Percentiles rank a stretch among this genome's conserved stretches.
phyloP scores from a whole-genome alignment of 2,113 vertebrate species.

The Barbus barbus region DNA sequence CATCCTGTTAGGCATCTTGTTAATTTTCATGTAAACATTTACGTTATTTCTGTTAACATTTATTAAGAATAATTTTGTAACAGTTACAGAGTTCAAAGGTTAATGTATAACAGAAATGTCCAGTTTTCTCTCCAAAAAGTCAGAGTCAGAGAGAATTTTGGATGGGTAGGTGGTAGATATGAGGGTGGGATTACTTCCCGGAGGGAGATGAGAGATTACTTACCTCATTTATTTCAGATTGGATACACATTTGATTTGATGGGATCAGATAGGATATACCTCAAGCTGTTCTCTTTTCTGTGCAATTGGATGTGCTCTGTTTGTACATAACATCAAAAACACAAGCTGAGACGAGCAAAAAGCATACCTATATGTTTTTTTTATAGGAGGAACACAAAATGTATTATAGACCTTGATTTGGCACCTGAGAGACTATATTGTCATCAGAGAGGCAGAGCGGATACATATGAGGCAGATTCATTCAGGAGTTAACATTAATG shows the following conservation, averaged over 20 bases:
- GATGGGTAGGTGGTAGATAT: background rate
- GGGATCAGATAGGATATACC: slow-evolving; percentile 23
- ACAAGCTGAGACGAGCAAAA: background rate
- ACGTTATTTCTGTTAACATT: background rate
- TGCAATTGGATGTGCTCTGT: background rate
- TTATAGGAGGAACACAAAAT: background rate
- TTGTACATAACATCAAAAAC: slow-evolving; percentile 8
- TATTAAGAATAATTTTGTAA: background rate
- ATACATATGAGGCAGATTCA: slow-evolving; percentile 67
- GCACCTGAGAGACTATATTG: slow-evolving; percentile 9
- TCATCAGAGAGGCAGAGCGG: slow-evolving; percentile 25
- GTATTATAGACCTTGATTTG: slow-evolving; percentile 19
- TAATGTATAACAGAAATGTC: background rate
- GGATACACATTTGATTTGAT: slow-evolving; percentile 31
- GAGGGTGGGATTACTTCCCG: background rate
- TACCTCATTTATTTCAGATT: slow-evolving; percentile 21
- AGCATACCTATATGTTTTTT: background rate
- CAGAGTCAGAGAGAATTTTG: background rate
- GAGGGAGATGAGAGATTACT: background rate
- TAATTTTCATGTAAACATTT: too few relatives aligned
- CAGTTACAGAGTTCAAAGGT: background rate
- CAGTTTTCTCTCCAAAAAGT: background rate
- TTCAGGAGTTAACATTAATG: slow-evolving; percentile 81
- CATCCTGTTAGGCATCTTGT: too few relatives aligned
- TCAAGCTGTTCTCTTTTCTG: slow-evolving; percentile 23